These are phyloP conservation scores for Pleuronectes platessa DNA, from an alignment of 2,113 vertebrate species.

Conservation along the genomic window DNA sequence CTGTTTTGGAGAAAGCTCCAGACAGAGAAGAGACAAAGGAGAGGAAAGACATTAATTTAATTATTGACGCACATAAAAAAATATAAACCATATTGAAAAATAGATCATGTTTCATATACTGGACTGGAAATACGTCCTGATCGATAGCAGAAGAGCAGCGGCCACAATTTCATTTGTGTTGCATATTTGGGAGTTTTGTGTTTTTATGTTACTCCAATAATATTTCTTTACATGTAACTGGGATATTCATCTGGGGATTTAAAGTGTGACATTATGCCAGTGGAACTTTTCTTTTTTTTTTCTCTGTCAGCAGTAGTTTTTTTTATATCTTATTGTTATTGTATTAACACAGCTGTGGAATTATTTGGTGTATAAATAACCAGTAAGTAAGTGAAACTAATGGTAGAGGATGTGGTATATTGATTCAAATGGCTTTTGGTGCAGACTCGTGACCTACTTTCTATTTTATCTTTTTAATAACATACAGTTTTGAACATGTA, in stretches of 20 bases:
- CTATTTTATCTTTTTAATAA: background rate
- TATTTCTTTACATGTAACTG: background rate
- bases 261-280: background rate
- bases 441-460: background rate
- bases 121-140: background rate
- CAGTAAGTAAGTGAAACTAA: background rate
- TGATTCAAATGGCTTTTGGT: background rate
- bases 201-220: background rate
- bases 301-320: too few relatives aligned
- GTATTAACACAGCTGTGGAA: too few relatives aligned
- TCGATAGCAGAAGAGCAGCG: background rate
- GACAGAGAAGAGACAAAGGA: constrained; percentile 1
- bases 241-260: background rate
- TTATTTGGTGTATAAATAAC: too few relatives aligned
- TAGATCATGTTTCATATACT: too few relatives aligned
- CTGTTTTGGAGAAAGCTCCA: constrained; percentile 42
- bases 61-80: constrained; percentile 7
- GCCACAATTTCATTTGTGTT: background rate
- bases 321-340: too few relatives aligned
- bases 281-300: too few relatives aligned
- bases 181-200: background rate
- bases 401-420: background rate
- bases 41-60: background rate
- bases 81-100: too few relatives aligned
- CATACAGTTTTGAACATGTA: background rate